A percentile compares a stretch with the other conserved stretches of the same genome.
phyloP scores from a whole-genome alignment of 2,797 vertebrate genomes.

The Toxotes lorentzi region DNA sequence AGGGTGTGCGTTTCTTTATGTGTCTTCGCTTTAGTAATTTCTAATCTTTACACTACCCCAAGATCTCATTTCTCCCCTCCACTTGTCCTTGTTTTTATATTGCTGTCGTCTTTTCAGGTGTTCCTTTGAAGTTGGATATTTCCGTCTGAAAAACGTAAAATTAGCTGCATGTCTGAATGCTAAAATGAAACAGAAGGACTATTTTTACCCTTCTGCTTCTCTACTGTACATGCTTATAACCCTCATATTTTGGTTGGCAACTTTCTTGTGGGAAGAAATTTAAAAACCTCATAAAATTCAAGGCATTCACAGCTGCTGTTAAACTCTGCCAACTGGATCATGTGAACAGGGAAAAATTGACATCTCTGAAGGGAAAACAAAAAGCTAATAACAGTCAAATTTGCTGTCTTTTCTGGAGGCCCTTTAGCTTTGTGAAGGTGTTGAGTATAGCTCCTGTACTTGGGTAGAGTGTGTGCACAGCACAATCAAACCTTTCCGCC shows the following conservation, averaged over 20 bases:
- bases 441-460: conserved; percentile 20
- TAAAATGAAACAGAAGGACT: conserved; percentile 16
- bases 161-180: conserved; percentile 42
- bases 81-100: neutral
- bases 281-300: conserved; percentile 48
- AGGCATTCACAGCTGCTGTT: conserved; percentile 38
- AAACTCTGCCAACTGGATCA: conserved; percentile 59
- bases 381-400: conserved; percentile 47
- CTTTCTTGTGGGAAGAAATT: conserved; percentile 49
- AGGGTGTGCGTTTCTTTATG: neutral
- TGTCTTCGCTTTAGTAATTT: conserved; percentile 9
- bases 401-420: conserved; percentile 25
- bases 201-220: conserved; percentile 7
- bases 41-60: neutral
- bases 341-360: conserved; percentile 48
- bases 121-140: conserved; percentile 32
- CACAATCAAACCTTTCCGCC: conserved; percentile 31
- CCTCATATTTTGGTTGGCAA: conserved; percentile 31
- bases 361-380: conserved; percentile 31
- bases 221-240: conserved; percentile 14
- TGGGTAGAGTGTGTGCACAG: conserved; percentile 22
- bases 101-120: conserved; percentile 4
- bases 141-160: conserved; percentile 44
- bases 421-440: conserved; percentile 27
- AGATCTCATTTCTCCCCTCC: conserved; percentile 3